phyloP scores from a whole-genome alignment of 2,797 vertebrate genomes.

The Todus mexicanus region DNA sequence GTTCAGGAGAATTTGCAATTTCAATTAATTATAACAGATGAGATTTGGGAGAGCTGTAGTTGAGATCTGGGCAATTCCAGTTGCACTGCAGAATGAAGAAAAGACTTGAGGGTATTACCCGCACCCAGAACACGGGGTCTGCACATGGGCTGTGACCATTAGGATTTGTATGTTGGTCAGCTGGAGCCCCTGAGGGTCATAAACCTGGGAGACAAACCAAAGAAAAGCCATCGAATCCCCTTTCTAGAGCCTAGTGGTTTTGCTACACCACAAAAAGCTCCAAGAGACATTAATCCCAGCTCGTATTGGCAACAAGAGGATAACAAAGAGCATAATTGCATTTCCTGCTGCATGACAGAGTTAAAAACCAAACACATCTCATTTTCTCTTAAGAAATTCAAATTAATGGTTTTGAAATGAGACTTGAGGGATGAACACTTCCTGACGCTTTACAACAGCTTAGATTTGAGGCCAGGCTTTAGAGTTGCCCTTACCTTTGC shows the following conservation, averaged over 20 bases:
- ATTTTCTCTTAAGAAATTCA: not conserved
- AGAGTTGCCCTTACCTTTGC: not conserved
- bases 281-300: not conserved
- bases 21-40: not conserved
- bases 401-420: not conserved
- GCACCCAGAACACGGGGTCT: not conserved
- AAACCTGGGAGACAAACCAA: not conserved
- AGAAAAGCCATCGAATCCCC: not conserved
- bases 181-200: not conserved
- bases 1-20: not conserved
- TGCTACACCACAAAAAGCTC: not conserved
- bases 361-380: not conserved
- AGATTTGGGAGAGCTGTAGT: not conserved
- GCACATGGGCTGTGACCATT: not conserved
- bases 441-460: not conserved
- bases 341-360: slow-evolving; percentile 6
- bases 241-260: not conserved
- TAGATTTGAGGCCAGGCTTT: not conserved
- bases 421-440: not conserved
- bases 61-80: not conserved
- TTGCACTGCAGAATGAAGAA: not conserved
- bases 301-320: not conserved
- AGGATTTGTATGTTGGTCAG: not conserved
- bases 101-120: not conserved
- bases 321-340: not conserved